Base-by-base conservation (phyloP, 2,888 invertebrate genomes). In the Cryptocheilus praepositus region DNA sequence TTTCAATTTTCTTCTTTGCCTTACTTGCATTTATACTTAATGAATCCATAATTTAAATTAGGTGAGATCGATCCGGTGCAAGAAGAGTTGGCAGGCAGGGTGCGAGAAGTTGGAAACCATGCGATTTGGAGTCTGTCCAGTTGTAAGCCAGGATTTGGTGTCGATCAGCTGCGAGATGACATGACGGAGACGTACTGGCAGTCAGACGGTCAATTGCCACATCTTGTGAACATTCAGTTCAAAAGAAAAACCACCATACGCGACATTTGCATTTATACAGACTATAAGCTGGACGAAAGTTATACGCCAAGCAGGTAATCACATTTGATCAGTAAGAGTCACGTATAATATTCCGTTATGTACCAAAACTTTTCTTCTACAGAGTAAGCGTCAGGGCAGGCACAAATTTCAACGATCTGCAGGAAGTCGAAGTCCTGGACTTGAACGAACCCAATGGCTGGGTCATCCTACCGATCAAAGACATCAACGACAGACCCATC, bases 151-250 rank as follows among this genome's bases (percentile, higher is more conserved):
- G 98, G 99, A 53, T 99, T 98, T 91, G 99, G 99, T 2, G 98
- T 99, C 3, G 97, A 98, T 85, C 98, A 99, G 86, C 89, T 99
- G 51, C 91, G 98, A 74, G 98, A 99, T 89, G 96, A 98, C 86
- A 95, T 96, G 73, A 94, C 96, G 89, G 99, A 99, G 79, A 98
- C 98, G 2, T 99, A 98, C 88, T 99, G 99, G 99, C 99, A 99
- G 88, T 99, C 98, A 0, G 99, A 99, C 89, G 99, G 99, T 0
- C 98, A 98, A 79, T 92, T 99, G 71, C 99, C 99, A 2, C 99
- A 99, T 89, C 91, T 98, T 73, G 97, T 99, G 0, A 99, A 98
- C 86, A 96, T 99, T 74, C 98, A 98, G 85, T 99, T 99, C 87
- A 94, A 96, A 83, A 92, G 95, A 73, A 98, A 98, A 89, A 99